Evolutionary conservation across 1,140 invertebrate genomes (phyloP).

Genomic region (Eumaeus atala): DNA sequence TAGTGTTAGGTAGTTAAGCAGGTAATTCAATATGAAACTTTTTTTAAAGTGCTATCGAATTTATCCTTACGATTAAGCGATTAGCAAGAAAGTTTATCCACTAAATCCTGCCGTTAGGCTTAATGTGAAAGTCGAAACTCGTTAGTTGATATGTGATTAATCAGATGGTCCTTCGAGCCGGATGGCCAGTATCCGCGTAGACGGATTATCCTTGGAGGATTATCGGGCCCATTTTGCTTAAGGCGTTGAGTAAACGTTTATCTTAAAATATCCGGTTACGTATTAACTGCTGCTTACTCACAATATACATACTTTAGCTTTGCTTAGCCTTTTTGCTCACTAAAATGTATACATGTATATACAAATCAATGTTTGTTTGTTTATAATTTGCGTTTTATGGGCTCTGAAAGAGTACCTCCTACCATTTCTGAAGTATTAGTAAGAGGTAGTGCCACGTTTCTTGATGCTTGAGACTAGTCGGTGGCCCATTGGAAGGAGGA

Average conservation of each 20-base stretch:
- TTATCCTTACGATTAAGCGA: slow-evolving; percentile 18
- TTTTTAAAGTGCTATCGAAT: not conserved
- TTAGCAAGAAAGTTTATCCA: not conserved
- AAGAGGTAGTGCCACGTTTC: too few species aligned
- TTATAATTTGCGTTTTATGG: too few species aligned
- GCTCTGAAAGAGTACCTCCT: too few species aligned
- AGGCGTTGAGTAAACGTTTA: slow-evolving; percentile 17
- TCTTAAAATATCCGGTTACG: slow-evolving; percentile 10
- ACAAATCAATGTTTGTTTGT: too few species aligned
- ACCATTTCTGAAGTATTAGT: too few species aligned
- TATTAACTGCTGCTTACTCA: too few species aligned
- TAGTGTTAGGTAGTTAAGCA: not conserved
- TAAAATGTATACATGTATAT: too few species aligned
- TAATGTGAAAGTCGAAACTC: slow-evolving; percentile 27
- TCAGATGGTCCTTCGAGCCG: slow-evolving; percentile 24
- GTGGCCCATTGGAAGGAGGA: too few species aligned
- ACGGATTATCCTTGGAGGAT: slow-evolving; percentile 12
- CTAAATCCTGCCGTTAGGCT: slow-evolving; percentile 7
- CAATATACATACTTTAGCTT: too few species aligned
- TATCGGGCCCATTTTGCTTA: slow-evolving; percentile 23
- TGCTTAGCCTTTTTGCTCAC: too few species aligned
- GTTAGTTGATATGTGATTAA: slow-evolving; percentile 51
- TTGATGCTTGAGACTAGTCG: too few species aligned
- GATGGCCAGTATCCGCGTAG: slow-evolving; percentile 14
- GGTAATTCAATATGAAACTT: not conserved